Evolutionary conservation across 2,113 vertebrate species (phyloP).

Genomic region (Lathamus discolor): DNA sequence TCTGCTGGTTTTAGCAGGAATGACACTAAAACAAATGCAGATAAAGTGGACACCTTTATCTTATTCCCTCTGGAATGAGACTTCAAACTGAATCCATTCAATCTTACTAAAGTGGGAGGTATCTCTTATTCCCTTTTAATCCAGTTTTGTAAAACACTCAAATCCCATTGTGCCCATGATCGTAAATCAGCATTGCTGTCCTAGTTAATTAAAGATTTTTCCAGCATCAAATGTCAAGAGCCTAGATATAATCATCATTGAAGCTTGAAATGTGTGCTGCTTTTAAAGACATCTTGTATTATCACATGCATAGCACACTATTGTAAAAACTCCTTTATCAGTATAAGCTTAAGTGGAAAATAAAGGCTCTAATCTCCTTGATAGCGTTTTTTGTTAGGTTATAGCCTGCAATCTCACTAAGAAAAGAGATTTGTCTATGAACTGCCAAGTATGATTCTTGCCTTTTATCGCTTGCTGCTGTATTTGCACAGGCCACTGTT

Average conservation of each 20-base stretch:
- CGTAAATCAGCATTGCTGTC: background rate
- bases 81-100: background rate
- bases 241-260: background rate
- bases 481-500: background rate
- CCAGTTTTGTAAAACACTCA: conserved; percentile 22
- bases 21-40: background rate
- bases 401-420: conserved; percentile 37
- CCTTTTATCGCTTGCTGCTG: background rate
- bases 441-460: background rate
- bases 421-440: conserved; percentile 50
- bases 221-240: conserved; percentile 15
- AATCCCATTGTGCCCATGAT: conserved; percentile 26
- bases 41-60: conserved; percentile 14
- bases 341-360: conserved; percentile 55
- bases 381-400: conserved; percentile 37
- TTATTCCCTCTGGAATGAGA: background rate
- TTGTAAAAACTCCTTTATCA: conserved; percentile 55
- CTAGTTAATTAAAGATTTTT: conserved; percentile 54
- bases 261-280: conserved; percentile 2
- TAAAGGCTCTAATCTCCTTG: conserved; percentile 54
- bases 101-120: background rate
- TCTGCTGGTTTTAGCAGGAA: background rate
- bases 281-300: conserved; percentile 40
- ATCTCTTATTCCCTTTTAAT: conserved; percentile 29
- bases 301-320: conserved; percentile 6